Evolutionary conservation across 2,797 vertebrate genomes (phyloP).

Genomic region (Smutsia temminckii): DNA sequence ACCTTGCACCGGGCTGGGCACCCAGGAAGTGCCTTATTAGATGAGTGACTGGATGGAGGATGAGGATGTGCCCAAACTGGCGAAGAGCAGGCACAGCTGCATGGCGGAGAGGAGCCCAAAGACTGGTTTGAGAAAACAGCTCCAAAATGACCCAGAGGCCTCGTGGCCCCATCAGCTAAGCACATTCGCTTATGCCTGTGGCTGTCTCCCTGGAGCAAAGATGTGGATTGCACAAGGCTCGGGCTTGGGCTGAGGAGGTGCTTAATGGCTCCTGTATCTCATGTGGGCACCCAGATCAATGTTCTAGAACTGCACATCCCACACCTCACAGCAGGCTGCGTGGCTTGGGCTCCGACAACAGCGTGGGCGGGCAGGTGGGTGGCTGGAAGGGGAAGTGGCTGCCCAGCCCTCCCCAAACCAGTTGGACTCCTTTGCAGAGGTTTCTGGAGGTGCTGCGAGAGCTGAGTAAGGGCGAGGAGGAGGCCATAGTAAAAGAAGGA

Average conservation of each 20-base stretch:
- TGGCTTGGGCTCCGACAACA: neutral
- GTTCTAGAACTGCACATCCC: neutral
- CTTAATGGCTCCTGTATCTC: conserved; percentile 6
- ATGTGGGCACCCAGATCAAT: neutral
- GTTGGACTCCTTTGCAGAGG: conserved; percentile 56
- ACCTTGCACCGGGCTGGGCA: neutral
- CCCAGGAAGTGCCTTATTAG: conserved; percentile 24
- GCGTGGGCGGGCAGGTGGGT: neutral
- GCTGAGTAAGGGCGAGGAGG: conserved; percentile 57
- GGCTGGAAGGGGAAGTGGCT: conserved; percentile 17
- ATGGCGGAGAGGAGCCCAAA: neutral
- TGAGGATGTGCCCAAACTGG: rapidly evolving
- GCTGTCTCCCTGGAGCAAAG: neutral
- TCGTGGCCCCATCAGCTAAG: conserved; percentile 53
- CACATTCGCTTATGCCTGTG: neutral
- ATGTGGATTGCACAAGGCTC: neutral
- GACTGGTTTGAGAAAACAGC: neutral
- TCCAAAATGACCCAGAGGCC: neutral
- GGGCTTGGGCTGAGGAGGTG: neutral
- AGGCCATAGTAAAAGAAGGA: neutral
- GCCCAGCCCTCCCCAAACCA: conserved; percentile 54
- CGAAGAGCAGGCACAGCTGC: neutral
- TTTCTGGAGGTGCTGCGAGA: conserved; percentile 42
- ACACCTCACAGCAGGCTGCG: neutral
- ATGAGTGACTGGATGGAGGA: neutral